These are phyloP conservation scores for Esox masquinongy DNA, from an alignment of 2,797 vertebrate genomes.

Conservation along the genomic window DNA sequence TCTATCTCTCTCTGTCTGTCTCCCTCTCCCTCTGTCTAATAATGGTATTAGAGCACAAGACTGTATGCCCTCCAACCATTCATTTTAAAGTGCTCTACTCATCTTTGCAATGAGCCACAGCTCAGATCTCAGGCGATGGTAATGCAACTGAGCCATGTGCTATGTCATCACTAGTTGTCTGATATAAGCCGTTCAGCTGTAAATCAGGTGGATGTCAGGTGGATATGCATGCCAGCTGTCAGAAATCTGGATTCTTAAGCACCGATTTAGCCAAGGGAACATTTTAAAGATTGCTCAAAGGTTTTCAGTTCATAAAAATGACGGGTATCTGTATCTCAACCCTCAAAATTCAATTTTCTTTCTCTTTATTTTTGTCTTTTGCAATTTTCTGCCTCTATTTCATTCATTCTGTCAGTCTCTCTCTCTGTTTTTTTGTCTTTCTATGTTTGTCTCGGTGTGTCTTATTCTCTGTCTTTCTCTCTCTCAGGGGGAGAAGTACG, in stretches of 20 bases:
- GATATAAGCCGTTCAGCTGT: neutral
- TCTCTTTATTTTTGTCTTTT: neutral
- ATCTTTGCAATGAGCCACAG: neutral
- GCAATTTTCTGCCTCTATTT: neutral
- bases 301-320: neutral
- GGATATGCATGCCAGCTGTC: neutral
- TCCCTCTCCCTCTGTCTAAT: neutral
- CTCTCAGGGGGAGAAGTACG: slow-evolving; percentile 84
- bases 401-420: neutral
- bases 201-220: neutral
- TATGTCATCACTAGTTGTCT: neutral
- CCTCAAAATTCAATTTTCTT: neutral
- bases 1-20: neutral
- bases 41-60: neutral
- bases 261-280: neutral
- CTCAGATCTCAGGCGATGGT: neutral
- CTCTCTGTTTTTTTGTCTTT: slow-evolving; percentile 2
- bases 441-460: neutral
- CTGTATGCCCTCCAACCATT: neutral
- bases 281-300: neutral
- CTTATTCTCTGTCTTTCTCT: neutral
- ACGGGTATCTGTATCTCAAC: neutral
- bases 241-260: neutral
- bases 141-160: neutral
- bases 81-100: slow-evolving; percentile 33